These are phyloP conservation scores for Myotis brandtii DNA, from an alignment of 2,113 vertebrate species.

Conservation along the genomic window DNA sequence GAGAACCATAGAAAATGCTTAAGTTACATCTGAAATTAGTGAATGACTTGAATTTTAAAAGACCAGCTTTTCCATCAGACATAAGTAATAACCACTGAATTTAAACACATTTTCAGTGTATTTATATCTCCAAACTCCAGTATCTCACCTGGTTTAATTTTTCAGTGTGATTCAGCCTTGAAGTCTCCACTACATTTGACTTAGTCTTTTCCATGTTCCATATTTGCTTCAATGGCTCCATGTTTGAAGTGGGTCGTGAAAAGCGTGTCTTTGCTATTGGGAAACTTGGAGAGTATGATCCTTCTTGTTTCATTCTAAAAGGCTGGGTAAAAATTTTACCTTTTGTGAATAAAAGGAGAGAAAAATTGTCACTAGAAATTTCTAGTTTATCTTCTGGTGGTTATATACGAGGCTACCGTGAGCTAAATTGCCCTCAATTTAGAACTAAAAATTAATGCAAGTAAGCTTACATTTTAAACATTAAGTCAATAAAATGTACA, in stretches of 20 bases:
- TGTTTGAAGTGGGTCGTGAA: constrained; percentile 42
- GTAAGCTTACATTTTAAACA: neutral
- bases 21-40: neutral
- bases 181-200: constrained; percentile 27
- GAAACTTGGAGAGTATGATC: constrained; percentile 17
- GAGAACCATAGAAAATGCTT: neutral
- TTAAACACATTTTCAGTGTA: neutral
- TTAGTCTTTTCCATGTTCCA: constrained; percentile 11
- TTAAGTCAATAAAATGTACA: neutral
- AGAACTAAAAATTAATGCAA: constrained; percentile 42
- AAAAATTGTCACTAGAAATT: constrained; percentile 50
- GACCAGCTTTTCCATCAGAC: neutral
- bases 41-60: neutral
- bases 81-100: neutral
- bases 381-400: neutral
- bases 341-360: constrained; percentile 65
- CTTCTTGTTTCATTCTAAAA: constrained; percentile 53
- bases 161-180: constrained; percentile 42
- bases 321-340: constrained; percentile 60
- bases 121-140: neutral
- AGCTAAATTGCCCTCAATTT: neutral
- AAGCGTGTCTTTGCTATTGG: constrained; percentile 57
- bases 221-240: constrained; percentile 18
- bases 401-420: neutral
- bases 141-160: constrained; percentile 80